phyloP scores from a whole-genome alignment of 2,888 invertebrate species.

The Tenthredo distinguenda region DNA sequence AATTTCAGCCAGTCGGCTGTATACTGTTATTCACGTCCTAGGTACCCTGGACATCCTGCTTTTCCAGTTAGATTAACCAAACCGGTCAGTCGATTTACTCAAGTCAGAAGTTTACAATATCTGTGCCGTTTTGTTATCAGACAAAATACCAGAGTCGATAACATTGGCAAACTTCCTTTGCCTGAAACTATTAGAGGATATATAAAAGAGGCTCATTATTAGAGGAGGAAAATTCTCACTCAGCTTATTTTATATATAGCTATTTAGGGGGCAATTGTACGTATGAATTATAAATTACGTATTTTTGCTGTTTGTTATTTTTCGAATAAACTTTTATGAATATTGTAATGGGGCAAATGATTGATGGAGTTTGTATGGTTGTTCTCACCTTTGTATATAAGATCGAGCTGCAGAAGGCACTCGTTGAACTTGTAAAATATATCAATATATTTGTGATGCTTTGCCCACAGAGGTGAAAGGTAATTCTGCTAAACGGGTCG shows the following conservation, averaged over 20 bases:
- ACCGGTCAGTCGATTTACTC: constrained; percentile 87
- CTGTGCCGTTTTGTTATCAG: constrained; percentile 87
- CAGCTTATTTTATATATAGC: constrained; percentile 15
- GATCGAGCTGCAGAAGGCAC: neutral
- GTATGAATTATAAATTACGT: neutral
- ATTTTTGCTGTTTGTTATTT: constrained; percentile 29
- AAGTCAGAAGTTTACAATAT: constrained; percentile 86
- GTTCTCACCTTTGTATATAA: constrained; percentile 11
- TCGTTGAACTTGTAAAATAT: constrained; percentile 22
- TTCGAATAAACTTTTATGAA: constrained; percentile 5
- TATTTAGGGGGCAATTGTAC: neutral
- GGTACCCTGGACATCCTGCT: constrained; percentile 84
- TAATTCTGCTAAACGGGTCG: neutral
- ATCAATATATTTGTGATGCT: constrained; percentile 16
- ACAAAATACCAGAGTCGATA: constrained; percentile 83
- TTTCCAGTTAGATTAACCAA: constrained; percentile 87
- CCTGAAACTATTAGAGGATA: constrained; percentile 81
- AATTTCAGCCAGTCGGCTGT: constrained; percentile 85
- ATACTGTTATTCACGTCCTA: constrained; percentile 86
- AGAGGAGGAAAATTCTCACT: constrained; percentile 46
- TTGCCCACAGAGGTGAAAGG: neutral
- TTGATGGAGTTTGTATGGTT: neutral
- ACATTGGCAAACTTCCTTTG: constrained; percentile 86
- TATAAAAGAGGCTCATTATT: constrained; percentile 77
- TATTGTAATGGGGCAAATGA: neutral